Conservation (phyloP, 2,797 vertebrate species). For the Pogonophryne albipinna region DNA sequence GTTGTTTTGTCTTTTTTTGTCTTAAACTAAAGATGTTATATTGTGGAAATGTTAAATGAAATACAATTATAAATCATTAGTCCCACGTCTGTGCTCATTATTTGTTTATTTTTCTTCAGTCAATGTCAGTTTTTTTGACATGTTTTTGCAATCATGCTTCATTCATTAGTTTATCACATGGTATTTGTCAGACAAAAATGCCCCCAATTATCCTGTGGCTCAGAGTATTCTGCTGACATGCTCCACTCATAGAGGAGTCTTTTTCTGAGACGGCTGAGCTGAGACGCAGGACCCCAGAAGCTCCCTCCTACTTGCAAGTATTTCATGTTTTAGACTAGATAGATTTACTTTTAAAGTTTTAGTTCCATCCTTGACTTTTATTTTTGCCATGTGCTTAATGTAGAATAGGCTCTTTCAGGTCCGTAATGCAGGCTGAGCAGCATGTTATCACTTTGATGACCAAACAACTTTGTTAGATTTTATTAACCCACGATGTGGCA, state of each 20-base stretch:
- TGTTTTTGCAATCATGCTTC: slow-evolving; percentile 61
- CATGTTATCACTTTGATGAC: background rate
- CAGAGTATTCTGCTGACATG: slow-evolving; percentile 60
- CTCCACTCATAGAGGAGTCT: slow-evolving; percentile 2
- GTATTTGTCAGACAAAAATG: slow-evolving; percentile 76
- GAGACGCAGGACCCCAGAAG: slow-evolving; percentile 3
- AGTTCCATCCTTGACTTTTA: background rate
- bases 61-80: slow-evolving; percentile 62
- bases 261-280: background rate
- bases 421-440: background rate
- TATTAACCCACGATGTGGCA: background rate
- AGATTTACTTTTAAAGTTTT: background rate
- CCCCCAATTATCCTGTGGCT: slow-evolving; percentile 62
- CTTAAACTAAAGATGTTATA: slow-evolving; percentile 69
- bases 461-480: background rate
- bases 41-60: slow-evolving; percentile 78
- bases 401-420: slow-evolving; percentile 8
- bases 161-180: slow-evolving; percentile 81
- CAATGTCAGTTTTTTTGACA: slow-evolving; percentile 4
- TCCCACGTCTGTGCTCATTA: slow-evolving; percentile 26
- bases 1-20: slow-evolving; percentile 52
- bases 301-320: slow-evolving; percentile 51
- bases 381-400: background rate
- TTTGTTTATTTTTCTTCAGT: background rate
- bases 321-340: background rate